Base-by-base conservation (phyloP, 2,797 vertebrate species). In the Apodemus agrarius region DNA sequence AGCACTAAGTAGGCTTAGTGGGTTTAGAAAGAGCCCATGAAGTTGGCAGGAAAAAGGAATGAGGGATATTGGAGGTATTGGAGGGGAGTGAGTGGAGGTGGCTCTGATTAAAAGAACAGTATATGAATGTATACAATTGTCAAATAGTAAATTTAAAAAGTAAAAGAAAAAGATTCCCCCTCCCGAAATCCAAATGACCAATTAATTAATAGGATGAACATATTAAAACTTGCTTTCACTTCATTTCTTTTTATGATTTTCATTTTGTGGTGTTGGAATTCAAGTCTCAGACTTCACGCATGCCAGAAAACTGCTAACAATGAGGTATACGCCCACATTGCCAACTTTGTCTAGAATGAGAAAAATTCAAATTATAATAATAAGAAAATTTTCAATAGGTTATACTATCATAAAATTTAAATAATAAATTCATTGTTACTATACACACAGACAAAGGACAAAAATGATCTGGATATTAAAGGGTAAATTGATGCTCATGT, bases 361-460 rank as follows among this genome's bases (percentile, higher is more conserved):
- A 91, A 49, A 96, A 79, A 76, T 54, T 94, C 10, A 78, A 90
- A 90, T 88, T 34, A 86, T 59, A 26, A 31, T 31, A 91, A 57
- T 5, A 79, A 40, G 74, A 89, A 43, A 17, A 52, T 83, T 82
- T 95, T 93, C 17, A 86, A 1, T 52, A 3, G 94, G 6, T 89
- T 72, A 59, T 90, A 76, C 78, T 96, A n/a, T 75, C 13, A 40
- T 61, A 13, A 43, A 63, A 92, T 93, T 84, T 49, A 90, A 91
- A 72, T 86, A 54, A 61, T 79, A 29, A 10, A 75, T 49, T 82
- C 12, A 76, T 91, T 94, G 67, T 69, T 84, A n/a, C 14, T 91
- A 80, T 34, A 65, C 29, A 69, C 34, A 79, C 89, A n/a, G 65
- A 12, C 37, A 95, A 92, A 80, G 90, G 24, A 40, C 46, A 24